phyloP scores from a whole-genome alignment of 2,113 vertebrate species.

The Choloepus hoffmanni region DNA sequence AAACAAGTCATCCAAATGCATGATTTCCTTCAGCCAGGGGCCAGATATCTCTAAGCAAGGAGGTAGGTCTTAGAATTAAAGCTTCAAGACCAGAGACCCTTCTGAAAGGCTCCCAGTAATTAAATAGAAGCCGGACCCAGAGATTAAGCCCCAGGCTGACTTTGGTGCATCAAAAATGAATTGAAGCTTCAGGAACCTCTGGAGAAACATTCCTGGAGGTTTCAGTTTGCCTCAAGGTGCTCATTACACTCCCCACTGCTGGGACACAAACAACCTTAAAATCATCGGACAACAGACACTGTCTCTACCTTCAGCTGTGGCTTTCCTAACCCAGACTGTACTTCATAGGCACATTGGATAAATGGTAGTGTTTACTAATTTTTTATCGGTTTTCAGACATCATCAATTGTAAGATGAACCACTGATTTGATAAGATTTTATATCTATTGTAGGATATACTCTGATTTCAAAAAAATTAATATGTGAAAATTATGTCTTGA shows the following conservation, averaged over 20 bases:
- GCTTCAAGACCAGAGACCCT: constrained; percentile 28
- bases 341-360: rapidly evolving
- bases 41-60: not conserved
- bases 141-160: constrained; percentile 71
- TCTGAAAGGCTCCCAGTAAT: constrained; percentile 67
- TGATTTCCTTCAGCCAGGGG: not conserved
- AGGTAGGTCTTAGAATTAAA: not conserved
- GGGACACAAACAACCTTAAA: not conserved
- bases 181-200: constrained; percentile 66
- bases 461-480: not conserved
- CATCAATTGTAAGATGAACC: not conserved
- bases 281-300: constrained; percentile 9
- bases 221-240: constrained; percentile 66
- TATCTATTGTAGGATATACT: not conserved
- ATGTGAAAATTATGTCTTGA: rapidly evolving
- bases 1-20: too few relatives aligned
- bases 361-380: too few relatives aligned
- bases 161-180: constrained; percentile 71
- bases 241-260: constrained; percentile 58
- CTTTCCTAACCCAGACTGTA: not conserved
- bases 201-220: constrained; percentile 79
- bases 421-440: rapidly evolving
- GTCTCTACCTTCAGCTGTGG: not conserved
- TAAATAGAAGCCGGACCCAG: constrained; percentile 71
- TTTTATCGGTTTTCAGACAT: not conserved